These are phyloP conservation scores for Dendrolimus houi DNA, from an alignment of 2,888 invertebrate genomes.

Conservation along the genomic window DNA sequence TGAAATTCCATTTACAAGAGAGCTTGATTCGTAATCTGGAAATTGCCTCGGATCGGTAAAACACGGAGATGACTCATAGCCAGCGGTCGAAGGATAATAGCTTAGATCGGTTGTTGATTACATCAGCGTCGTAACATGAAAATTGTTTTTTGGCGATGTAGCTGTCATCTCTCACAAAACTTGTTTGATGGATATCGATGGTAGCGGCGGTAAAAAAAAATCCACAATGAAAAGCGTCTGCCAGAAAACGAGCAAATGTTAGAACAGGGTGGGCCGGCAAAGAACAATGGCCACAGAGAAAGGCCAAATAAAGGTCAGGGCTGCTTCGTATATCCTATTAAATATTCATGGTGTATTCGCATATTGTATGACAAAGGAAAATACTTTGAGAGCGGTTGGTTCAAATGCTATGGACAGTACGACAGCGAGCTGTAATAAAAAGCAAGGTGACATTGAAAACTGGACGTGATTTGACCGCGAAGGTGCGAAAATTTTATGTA, in stretches of 20 bases:
- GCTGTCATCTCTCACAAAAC: conserved; percentile 6
- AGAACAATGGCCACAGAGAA: conserved; percentile 55
- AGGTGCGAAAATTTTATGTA: conserved; percentile 22
- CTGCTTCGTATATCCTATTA: conserved; percentile 44
- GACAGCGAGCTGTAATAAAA: too few relatives aligned
- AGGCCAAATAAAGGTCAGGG: conserved; percentile 64
- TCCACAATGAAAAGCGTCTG: conserved; percentile 5
- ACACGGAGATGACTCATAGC: conserved; percentile 40
- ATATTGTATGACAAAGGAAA: conserved; percentile 47
- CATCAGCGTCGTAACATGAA: conserved; percentile 32
- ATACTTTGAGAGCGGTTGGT: conserved; percentile 33
- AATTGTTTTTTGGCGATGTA: conserved; percentile 13
- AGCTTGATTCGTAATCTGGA: neutral
- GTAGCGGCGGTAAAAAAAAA: conserved; percentile 4
- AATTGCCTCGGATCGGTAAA: conserved; percentile 3
- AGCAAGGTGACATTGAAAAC: conserved; percentile 29
- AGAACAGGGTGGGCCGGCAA: conserved; percentile 12
- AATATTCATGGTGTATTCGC: conserved; percentile 63
- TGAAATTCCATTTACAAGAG: neutral
- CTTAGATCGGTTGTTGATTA: conserved; percentile 47
- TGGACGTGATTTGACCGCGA: conserved; percentile 31
- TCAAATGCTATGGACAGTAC: neutral
- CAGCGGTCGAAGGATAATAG: conserved; percentile 35
- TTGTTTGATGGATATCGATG: conserved; percentile 11
- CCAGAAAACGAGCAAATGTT: neutral